Conservation (phyloP, 2,113 vertebrate genomes). For the Dipodomys merriami region DNA sequence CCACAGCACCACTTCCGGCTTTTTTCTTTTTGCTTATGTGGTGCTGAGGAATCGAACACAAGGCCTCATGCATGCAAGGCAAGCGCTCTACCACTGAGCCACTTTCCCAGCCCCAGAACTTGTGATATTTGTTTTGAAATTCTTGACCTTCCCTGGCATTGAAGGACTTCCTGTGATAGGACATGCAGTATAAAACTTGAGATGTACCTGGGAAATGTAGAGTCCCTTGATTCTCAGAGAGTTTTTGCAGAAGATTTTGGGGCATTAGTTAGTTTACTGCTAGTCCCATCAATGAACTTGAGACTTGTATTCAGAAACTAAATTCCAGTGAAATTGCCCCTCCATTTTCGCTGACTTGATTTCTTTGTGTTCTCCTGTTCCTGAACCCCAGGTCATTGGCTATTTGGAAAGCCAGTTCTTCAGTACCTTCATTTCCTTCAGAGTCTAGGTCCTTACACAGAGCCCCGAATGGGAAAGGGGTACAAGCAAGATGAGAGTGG, state of each 20-base stretch:
- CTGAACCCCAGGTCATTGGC: background rate
- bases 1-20: too few species aligned
- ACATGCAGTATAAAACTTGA: background rate
- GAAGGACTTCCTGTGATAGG: background rate
- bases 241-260: background rate
- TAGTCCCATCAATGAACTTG: background rate
- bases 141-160: background rate
- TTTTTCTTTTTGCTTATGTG: too few species aligned
- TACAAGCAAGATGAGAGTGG: background rate
- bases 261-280: background rate
- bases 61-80: too few species aligned
- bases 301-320: slow-evolving; percentile 14
- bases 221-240: background rate
- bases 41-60: too few species aligned
- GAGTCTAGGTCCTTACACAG: background rate
- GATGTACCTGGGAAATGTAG: background rate
- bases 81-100: too few species aligned
- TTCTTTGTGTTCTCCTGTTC: background rate
- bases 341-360: background rate
- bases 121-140: background rate
- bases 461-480: background rate
- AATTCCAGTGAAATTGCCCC: background rate
- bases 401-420: background rate
- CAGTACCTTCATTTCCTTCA: background rate
- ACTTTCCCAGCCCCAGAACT: too few species aligned